Evolutionary conservation across 2,113 vertebrate species (phyloP).

Genomic region (Struthidea cinerea): DNA sequence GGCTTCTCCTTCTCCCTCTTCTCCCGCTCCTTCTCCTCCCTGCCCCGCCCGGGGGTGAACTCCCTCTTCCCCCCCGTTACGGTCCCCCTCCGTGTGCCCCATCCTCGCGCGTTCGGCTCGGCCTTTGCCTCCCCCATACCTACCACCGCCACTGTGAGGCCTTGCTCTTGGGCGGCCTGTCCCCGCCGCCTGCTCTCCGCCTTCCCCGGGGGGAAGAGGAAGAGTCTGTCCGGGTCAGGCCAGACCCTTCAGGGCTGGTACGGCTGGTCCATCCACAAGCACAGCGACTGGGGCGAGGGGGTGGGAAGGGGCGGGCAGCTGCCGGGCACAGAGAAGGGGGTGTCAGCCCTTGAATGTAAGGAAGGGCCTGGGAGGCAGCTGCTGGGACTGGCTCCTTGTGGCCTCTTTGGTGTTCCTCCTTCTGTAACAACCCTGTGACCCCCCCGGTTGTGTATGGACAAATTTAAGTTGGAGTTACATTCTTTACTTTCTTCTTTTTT

Average conservation of each 20-base stretch:
- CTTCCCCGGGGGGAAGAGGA: neutral
- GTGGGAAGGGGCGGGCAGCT: slow-evolving; percentile 20
- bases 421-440: slow-evolving; percentile 66
- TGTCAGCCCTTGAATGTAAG: slow-evolving; percentile 42
- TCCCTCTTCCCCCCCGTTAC: neutral
- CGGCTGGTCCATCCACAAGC: slow-evolving; percentile 47
- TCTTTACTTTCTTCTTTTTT: neutral
- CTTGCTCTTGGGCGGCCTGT: slow-evolving; percentile 28
- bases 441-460: slow-evolving; percentile 66
- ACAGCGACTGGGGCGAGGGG: slow-evolving; percentile 38
- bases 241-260: slow-evolving; percentile 2
- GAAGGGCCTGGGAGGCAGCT: slow-evolving; percentile 56
- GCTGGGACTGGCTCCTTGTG: slow-evolving; percentile 69
- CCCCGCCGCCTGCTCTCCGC: neutral
- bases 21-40: neutral
- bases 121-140: slow-evolving; percentile 7
- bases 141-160: slow-evolving; percentile 53
- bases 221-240: neutral
- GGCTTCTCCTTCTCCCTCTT: neutral
- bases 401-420: slow-evolving; percentile 58
- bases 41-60: neutral
- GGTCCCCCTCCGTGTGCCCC: accelerated
- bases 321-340: neutral
- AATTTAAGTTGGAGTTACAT: slow-evolving; percentile 57
- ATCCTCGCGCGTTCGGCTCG: neutral